Conservation (phyloP, 2,888 invertebrate species). For the Mycalesis mineus region DNA sequence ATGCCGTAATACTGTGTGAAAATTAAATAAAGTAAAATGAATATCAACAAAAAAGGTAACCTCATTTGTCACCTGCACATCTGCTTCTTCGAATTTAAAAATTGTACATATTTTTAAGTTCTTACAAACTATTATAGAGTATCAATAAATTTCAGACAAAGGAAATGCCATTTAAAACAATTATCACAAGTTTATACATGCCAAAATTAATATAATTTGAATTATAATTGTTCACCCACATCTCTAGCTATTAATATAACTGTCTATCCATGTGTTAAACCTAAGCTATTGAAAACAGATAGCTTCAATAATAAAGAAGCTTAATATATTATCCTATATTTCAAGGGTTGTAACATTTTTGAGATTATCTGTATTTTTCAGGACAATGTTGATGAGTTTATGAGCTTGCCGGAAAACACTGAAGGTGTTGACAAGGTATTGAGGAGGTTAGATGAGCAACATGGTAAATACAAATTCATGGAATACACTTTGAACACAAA, state of each 20-base stretch:
- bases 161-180: neutral
- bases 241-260: no score
- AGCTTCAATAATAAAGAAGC: no score
- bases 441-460: constrained; percentile 92
- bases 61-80: neutral
- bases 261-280: no score
- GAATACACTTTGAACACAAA: constrained; percentile 94
- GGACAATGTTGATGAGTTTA: constrained; percentile 97
- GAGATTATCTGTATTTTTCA: no score
- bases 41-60: neutral
- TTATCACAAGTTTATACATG: no score
- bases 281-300: no score
- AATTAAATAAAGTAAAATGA: neutral
- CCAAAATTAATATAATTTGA: no score
- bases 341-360: no score
- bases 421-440: constrained; percentile 91
- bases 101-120: neutral
- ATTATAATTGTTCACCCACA: no score
- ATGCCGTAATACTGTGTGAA: neutral
- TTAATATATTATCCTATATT: no score
- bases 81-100: neutral
- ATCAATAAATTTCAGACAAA: neutral
- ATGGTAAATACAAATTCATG: constrained; percentile 98
- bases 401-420: constrained; percentile 89
- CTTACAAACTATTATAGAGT: neutral